phyloP scores from a whole-genome alignment of 2,888 invertebrate species.

The Schizotus pectinicornis region DNA sequence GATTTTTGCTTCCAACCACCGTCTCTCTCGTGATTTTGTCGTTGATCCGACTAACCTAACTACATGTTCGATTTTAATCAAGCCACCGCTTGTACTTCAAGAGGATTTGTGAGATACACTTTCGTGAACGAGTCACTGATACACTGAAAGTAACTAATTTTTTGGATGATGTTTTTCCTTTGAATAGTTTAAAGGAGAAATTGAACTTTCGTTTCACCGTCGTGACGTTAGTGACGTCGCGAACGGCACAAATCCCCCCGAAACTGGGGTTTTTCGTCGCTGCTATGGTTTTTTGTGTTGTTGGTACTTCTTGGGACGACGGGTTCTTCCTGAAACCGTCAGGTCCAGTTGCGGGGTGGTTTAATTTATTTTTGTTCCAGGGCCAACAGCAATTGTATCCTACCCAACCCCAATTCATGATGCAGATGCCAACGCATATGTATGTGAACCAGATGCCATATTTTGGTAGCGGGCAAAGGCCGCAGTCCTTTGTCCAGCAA shows the following conservation, averaged over 20 bases:
- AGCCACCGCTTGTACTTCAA: too few relatives aligned
- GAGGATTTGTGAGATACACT: neutral
- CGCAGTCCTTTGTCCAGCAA: slow-evolving; percentile 34
- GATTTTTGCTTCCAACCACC: slow-evolving; percentile 3
- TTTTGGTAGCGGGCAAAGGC: slow-evolving; percentile 30
- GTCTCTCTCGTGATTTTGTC: too few relatives aligned
- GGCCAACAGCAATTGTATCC: slow-evolving; percentile 33
- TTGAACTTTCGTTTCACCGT: too few relatives aligned
- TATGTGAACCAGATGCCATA: slow-evolving; percentile 36
- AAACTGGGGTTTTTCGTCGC: too few relatives aligned
- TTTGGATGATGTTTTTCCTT: neutral
- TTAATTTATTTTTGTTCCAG: slow-evolving; percentile 28
- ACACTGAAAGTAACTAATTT: too few relatives aligned
- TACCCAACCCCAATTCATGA: slow-evolving; percentile 34
- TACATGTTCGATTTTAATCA: too few relatives aligned
- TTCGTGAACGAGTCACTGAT: neutral
- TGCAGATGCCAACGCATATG: slow-evolving; percentile 28
- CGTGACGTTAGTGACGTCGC: too few relatives aligned
- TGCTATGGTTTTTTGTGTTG: too few relatives aligned
- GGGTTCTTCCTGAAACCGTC: neutral
- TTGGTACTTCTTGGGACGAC: neutral
- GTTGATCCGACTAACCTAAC: too few relatives aligned
- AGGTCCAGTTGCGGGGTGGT: neutral
- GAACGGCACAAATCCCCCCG: too few relatives aligned
- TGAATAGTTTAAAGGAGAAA: too few relatives aligned